phyloP scores from a whole-genome alignment of 1,140 invertebrate species.

The Phymorhynchus buccinoides region DNA sequence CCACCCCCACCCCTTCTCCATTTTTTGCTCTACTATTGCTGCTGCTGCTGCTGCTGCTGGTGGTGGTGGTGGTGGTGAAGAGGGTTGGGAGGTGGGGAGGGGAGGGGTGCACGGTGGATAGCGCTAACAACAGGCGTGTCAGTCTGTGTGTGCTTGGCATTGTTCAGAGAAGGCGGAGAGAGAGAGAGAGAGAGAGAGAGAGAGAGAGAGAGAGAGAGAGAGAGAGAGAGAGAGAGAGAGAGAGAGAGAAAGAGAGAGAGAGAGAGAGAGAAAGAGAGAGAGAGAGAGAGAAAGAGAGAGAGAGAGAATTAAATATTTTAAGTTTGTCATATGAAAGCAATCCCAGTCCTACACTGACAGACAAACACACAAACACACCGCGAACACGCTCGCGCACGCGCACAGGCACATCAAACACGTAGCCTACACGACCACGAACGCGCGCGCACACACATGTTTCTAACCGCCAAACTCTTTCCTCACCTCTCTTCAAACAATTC shows the following conservation, averaged over 20 bases:
- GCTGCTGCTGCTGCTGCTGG: not conserved
- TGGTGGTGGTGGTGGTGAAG: no score
- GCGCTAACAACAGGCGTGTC: not conserved
- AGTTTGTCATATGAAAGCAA: no score
- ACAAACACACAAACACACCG: conserved; percentile 4
- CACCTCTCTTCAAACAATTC: no score
- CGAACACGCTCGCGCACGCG: not conserved
- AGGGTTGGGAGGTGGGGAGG: no score
- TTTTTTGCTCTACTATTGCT: no score
- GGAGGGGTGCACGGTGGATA: not conserved
- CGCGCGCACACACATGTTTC: not conserved
- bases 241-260: not conserved
- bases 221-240: conserved; percentile 31
- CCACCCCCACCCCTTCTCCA: not conserved
- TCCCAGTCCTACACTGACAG: not conserved
- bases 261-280: not conserved
- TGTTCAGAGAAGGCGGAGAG: conserved; percentile 1
- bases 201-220: conserved; percentile 46
- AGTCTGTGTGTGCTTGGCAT: no score
- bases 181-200: conserved; percentile 42
- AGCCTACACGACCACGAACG: not conserved
- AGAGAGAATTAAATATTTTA: no score
- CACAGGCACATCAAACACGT: not conserved
- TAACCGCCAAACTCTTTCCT: not conserved
- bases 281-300: no score